phyloP scores from a whole-genome alignment of 2,888 invertebrate species.

The Pandemis cinnamomeana region DNA sequence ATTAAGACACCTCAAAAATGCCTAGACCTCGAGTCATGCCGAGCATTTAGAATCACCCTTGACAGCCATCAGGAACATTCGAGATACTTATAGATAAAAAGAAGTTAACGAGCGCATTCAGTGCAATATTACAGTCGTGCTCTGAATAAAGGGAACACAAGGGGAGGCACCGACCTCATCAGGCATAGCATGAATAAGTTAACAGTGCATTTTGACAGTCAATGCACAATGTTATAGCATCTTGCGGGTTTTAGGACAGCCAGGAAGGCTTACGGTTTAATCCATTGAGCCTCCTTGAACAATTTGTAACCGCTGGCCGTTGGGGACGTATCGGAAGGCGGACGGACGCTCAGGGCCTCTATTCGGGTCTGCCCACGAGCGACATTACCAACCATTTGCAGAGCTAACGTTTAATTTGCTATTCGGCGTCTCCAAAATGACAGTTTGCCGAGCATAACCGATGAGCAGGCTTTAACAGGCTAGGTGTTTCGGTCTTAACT shows the following conservation, averaged over 20 bases:
- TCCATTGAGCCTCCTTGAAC: too few relatives aligned
- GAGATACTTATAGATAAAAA: conserved; percentile 45
- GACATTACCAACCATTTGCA: too few relatives aligned
- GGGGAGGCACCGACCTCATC: conserved; percentile 51
- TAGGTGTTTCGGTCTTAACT: too few relatives aligned
- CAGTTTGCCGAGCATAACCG: too few relatives aligned
- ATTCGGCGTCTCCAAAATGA: too few relatives aligned
- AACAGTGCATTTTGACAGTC: conserved; percentile 61
- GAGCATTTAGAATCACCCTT: not conserved
- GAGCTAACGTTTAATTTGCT: too few relatives aligned
- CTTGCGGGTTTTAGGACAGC: conserved; percentile 34
- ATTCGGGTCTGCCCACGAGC: too few relatives aligned
- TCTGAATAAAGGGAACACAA: conserved; percentile 62
- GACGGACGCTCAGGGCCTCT: too few relatives aligned
- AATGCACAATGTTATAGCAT: conserved; percentile 54
- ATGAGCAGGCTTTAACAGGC: too few relatives aligned
- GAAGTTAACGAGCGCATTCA: conserved; percentile 57
- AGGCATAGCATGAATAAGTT: conserved; percentile 70
- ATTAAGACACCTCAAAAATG: not conserved
- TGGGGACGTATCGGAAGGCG: too few relatives aligned
- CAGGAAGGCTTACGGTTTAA: too few relatives aligned
- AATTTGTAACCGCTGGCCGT: too few relatives aligned
- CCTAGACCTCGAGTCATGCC: not conserved
- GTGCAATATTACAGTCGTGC: conserved; percentile 65
- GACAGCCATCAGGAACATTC: not conserved